Evolutionary conservation across 2,888 invertebrate genomes (phyloP), one percentile per base, ranked within the genome.

Genomic region (Cylindroiulus punctatus): DNA sequence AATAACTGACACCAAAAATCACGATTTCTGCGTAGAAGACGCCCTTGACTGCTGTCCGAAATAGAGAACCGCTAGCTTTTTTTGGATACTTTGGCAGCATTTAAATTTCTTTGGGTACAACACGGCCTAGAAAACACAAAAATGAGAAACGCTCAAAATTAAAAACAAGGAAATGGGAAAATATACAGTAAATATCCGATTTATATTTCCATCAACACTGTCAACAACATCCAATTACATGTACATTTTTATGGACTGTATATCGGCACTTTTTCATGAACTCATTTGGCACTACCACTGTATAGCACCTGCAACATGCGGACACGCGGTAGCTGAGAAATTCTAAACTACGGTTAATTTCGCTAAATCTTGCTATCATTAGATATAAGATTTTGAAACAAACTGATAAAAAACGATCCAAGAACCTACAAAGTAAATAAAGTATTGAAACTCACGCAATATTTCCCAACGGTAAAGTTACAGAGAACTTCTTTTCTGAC

Each of bases 1-100:
- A 84, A 47, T 84, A 84, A 47, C 42, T 44, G 40, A 47, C 47
- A 10, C 84, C 84, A 84, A 84, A 84, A 17, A 84, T 4, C 47
- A 19, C 84, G 19, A 84, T 17, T 84, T 84, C 84, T 10, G 47
- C 84, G n/a, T 19, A 26, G 30, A 84, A 44, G 14, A 82, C 3
- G 19, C 36, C 82, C 36, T 82, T 82, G n/a, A 65, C 19, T 7
- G 26, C 10, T 8, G 2, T 65, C 5, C 65, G 26, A 65, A 65
- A 10, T 7, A 65, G 65, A 8, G 19, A 2, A 65, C 5, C 22
- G 5, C 8, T 65, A 0, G 22, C 26, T 1, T 26, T 65, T 65
- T 65, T 65, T 26, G 65, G 65, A 10, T 65, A 8, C 12, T 65
- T 65, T 22, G 10, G 65, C 65, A 65, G 65, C 65, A 65, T 65